Conservation (phyloP, 2,888 invertebrate genomes). For the Tricholauxania praeusta region DNA sequence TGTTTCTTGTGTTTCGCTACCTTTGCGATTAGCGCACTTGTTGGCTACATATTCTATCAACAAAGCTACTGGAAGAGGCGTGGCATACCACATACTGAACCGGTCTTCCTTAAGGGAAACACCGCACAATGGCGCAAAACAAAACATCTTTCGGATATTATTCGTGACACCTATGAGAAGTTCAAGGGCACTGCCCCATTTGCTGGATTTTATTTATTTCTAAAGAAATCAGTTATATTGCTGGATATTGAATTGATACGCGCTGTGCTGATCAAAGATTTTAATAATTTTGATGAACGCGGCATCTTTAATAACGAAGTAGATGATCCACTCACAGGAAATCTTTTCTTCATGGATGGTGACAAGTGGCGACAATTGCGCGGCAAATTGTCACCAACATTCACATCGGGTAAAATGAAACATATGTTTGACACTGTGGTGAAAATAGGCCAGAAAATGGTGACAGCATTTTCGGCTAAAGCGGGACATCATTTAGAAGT, state of each 20-base stretch:
- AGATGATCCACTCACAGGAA: constrained; percentile 57
- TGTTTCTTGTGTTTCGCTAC: constrained; percentile 30
- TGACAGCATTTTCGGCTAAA: constrained; percentile 32
- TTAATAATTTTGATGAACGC: constrained; percentile 58
- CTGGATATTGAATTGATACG: constrained; percentile 52
- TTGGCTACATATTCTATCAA: constrained; percentile 35
- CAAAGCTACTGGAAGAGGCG: constrained; percentile 43
- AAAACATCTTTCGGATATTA: constrained; percentile 34
- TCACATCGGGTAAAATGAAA: constrained; percentile 69
- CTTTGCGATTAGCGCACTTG: background rate
- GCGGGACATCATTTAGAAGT: constrained; percentile 51
- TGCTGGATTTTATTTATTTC: constrained; percentile 55
- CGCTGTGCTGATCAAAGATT: constrained; percentile 50
- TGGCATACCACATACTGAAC: constrained; percentile 44
- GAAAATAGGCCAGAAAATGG: constrained; percentile 44
- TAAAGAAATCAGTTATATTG: constrained; percentile 48
- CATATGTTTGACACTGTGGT: constrained; percentile 64
- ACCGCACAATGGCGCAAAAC: constrained; percentile 34
- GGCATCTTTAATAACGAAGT: constrained; percentile 55
- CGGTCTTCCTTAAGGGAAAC: constrained; percentile 41
- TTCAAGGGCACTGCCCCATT: constrained; percentile 50
- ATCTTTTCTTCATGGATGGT: constrained; percentile 60
- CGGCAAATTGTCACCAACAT: constrained; percentile 66
- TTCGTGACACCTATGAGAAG: constrained; percentile 48
- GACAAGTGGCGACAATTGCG: constrained; percentile 65